Conservation (phyloP, 2,113 vertebrate species). For the Penelope pileata region DNA sequence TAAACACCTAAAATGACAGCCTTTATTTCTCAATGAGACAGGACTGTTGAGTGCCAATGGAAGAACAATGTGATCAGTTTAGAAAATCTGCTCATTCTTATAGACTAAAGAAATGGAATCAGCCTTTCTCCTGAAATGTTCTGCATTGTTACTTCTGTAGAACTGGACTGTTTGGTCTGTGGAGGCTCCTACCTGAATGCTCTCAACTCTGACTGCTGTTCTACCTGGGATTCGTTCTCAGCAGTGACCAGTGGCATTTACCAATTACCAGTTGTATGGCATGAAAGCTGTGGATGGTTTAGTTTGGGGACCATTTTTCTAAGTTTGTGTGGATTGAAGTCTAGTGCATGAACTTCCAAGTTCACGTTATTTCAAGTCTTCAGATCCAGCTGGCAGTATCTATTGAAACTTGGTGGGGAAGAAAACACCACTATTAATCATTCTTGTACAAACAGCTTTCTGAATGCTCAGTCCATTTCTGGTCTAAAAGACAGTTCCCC, state of each 20-base stretch:
- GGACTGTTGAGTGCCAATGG: not conserved
- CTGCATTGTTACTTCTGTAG: no score
- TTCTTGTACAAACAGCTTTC: not conserved
- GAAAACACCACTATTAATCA: not conserved
- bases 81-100: not conserved
- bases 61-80: not conserved
- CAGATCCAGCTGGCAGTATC: not conserved
- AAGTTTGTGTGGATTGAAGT: not conserved
- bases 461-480: not conserved
- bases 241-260: not conserved
- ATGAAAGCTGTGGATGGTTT: not conserved
- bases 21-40: not conserved
- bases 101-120: not conserved
- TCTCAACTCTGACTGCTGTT: not conserved
- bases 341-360: not conserved
- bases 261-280: not conserved
- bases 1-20: fast-evolving
- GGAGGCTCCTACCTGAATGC: not conserved
- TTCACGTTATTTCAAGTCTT: not conserved
- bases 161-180: not conserved
- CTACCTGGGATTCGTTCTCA: not conserved
- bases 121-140: not conserved
- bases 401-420: not conserved
- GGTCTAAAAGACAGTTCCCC: not conserved
- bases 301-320: not conserved